phyloP scores from a whole-genome alignment of 2,797 vertebrate species.

The Poecilia picta region DNA sequence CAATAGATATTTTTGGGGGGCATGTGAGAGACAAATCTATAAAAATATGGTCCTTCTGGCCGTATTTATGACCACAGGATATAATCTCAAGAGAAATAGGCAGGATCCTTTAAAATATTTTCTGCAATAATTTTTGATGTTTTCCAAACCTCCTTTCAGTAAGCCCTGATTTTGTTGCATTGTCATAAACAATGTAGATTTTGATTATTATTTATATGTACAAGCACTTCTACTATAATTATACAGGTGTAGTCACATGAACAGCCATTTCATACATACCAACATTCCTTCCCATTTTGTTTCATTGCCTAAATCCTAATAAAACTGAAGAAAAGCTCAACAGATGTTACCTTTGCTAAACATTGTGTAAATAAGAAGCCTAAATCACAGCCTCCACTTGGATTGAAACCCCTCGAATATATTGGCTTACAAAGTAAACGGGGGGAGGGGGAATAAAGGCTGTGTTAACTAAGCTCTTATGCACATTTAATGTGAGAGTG shows the following conservation, averaged over 20 bases:
- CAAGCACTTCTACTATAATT: not conserved
- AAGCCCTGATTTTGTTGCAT: too few relatives aligned
- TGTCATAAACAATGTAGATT: not conserved
- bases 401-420: conserved; percentile 48
- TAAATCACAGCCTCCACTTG: conserved; percentile 29
- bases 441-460: conserved; percentile 21
- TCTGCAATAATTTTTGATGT: too few relatives aligned
- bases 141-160: too few relatives aligned
- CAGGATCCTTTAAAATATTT: too few relatives aligned
- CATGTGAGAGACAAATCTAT: too few relatives aligned
- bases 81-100: too few relatives aligned
- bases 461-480: conserved; percentile 30
- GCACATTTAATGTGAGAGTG: conserved; percentile 18
- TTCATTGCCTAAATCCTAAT: not conserved
- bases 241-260: not conserved
- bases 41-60: too few relatives aligned
- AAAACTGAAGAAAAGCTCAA: not conserved
- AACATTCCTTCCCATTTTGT: not conserved
- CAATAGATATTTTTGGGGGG: too few relatives aligned
- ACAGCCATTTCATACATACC: not conserved
- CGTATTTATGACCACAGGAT: too few relatives aligned
- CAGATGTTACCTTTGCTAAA: not conserved
- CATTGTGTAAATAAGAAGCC: conserved; percentile 41
- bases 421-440: conserved; percentile 51
- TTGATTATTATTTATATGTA: not conserved